Evolutionary conservation across 2,797 vertebrate genomes (phyloP).

Genomic region (Heteromormyrus szaboi): DNA sequence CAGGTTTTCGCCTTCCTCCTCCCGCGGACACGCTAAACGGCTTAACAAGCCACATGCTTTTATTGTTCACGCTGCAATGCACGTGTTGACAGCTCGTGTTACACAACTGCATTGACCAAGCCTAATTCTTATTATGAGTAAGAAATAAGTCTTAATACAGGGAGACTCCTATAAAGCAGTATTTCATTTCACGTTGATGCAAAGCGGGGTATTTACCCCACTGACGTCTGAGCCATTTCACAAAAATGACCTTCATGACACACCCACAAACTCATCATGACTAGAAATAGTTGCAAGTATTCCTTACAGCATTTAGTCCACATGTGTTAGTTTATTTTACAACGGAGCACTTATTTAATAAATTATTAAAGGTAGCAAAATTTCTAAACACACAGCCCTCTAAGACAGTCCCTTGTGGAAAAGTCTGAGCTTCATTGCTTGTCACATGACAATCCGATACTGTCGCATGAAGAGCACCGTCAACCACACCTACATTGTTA

Average conservation of each 20-base stretch:
- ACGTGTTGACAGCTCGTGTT: not conserved
- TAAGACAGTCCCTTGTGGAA: not conserved
- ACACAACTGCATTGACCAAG: not conserved
- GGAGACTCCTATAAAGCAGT: not conserved
- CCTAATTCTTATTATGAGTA: not conserved
- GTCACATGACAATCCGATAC: not conserved
- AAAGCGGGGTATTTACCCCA: not conserved
- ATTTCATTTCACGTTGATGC: not conserved
- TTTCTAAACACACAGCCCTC: constrained; percentile 16
- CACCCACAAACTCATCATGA: not conserved
- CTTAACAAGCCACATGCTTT: not conserved
- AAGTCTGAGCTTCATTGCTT: not conserved
- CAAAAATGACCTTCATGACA: not conserved
- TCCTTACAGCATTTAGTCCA: not conserved
- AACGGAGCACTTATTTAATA: constrained; percentile 13
- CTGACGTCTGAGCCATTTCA: not conserved
- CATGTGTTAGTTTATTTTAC: constrained; percentile 25
- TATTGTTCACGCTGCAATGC: not conserved
- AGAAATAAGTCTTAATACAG: not conserved
- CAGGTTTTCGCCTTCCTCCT: not conserved
- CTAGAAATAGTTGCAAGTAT: not conserved
- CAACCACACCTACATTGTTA: constrained; percentile 19
- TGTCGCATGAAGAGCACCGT: not conserved
- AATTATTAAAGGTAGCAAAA: constrained; percentile 26
- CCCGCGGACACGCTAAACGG: not conserved